Evolutionary conservation across 2,797 vertebrate genomes (phyloP), one percentile per base, ranked within the genome.

Genomic region (Glossophaga mutica): DNA sequence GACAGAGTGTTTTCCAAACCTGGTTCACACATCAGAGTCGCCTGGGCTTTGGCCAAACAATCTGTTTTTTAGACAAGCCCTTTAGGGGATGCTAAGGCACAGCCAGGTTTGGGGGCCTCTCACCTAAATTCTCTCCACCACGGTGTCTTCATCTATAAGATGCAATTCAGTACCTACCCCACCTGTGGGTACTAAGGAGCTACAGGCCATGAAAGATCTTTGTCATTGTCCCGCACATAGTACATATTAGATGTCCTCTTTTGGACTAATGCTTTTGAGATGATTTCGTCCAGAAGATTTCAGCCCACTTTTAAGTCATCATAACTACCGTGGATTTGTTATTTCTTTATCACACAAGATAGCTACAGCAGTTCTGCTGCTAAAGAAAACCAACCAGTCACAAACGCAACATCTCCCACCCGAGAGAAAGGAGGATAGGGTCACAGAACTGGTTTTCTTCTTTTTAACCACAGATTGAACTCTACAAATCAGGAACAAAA

Each of bases 391-490:
- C 34, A 70, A 37, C 9, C 76, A 37, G 12, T 26, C 67, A 52
- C 34, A 92, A 96, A 95, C 37, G 71, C 90, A 94, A 92, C 15
- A 79, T 87, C 87, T 87, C 39, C 48, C 57, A 48, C 62, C 14
- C 26, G 18, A 81, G 26, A 84, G 48, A 0, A 0, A 0, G 19
- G 9, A 79, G 21, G 18, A 24, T 70, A 50, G 74, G 74, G 26
- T 73, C 70, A 81, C 5, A 81, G 21, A 7, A 93, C 42, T 21
- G 2, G 15, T 26, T 90, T 88, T 85, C 62, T 92, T 39, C 76
- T 62, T 73, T 90, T 77, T 46, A 79, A 77, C 29, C 42, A 94
- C 73, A 70, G 24, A 87, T 11, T 62, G 55, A 71, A 71, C 78
- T 73, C 52, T 44, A 26, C 10, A 91, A 87, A 50, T 44, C 50